phyloP scores from a whole-genome alignment of 2,113 vertebrate species.

The Erythrocercus mccallii region DNA sequence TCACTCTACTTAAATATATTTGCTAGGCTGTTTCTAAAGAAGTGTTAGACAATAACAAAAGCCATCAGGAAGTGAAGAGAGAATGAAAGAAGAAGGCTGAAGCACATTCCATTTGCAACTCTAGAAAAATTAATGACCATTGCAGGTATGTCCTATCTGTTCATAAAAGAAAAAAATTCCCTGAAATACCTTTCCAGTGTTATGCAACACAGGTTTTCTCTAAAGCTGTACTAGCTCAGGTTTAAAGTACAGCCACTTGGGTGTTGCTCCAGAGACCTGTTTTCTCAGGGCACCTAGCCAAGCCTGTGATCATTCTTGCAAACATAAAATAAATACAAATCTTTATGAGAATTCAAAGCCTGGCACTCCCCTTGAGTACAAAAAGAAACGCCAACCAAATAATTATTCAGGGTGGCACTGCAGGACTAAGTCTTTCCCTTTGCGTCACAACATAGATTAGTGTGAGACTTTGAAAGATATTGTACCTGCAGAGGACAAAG shows the following conservation, averaged over 20 bases:
- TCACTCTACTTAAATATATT: neutral
- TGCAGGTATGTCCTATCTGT: neutral
- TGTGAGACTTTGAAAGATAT: neutral
- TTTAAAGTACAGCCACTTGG: conserved; percentile 3
- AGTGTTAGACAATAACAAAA: neutral
- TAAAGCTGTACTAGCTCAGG: neutral
- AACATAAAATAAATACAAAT: neutral
- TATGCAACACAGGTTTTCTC: neutral
- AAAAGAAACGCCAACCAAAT: neutral
- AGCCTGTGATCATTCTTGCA: neutral
- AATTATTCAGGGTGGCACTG: neutral
- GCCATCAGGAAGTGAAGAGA: neutral
- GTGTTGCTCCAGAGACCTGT: neutral
- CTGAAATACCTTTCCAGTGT: neutral
- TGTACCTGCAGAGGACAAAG: conserved; percentile 5
- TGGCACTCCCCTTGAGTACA: neutral
- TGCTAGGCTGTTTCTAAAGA: neutral
- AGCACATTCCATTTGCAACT: neutral
- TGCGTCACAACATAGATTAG: neutral
- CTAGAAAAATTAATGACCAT: neutral
- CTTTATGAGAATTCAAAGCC: neutral
- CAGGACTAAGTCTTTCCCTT: neutral
- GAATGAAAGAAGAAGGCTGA: neutral
- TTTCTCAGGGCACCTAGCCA: neutral
- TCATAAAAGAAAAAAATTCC: neutral